These are phyloP conservation scores for Drosophila simulans DNA, from an alignment of 1,140 invertebrate species.

Conservation along the genomic window DNA sequence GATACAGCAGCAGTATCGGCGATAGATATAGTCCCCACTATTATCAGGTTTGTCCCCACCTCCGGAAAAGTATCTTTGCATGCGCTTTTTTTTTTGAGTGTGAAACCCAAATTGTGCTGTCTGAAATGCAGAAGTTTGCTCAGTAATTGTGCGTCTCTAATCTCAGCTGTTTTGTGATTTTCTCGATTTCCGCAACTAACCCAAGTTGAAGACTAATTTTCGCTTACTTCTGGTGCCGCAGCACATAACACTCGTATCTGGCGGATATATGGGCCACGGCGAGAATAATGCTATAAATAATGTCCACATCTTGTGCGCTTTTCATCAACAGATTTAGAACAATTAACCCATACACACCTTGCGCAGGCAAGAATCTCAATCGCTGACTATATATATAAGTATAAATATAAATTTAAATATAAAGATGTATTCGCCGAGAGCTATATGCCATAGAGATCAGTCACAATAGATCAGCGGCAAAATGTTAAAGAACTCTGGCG, in stretches of 20 bases:
- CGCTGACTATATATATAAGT: background rate
- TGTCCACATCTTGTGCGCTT: slow-evolving; percentile 21
- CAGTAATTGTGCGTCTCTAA: no score
- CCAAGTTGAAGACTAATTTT: slow-evolving; percentile 13
- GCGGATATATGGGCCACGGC: slow-evolving; percentile 16
- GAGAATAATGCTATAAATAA: slow-evolving; percentile 43
- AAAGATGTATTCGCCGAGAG: slow-evolving; percentile 15
- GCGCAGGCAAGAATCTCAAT: slow-evolving; percentile 9
- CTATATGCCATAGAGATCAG: slow-evolving; percentile 53
- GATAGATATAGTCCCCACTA: slow-evolving; percentile 82
- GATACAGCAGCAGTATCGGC: slow-evolving; percentile 79
- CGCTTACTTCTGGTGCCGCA: no score
- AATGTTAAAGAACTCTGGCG: slow-evolving; percentile 68
- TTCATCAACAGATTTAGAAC: slow-evolving; percentile 38
- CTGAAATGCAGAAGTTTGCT: no score
- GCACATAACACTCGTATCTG: slow-evolving; percentile 1
- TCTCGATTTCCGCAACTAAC: slow-evolving; percentile 8
- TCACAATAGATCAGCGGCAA: slow-evolving; percentile 68
- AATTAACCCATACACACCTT: slow-evolving; percentile 53
- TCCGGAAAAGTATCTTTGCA: slow-evolving; percentile 2
- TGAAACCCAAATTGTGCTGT: background rate
- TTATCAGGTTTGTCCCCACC: slow-evolving; percentile 74
- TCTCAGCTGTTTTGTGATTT: background rate
- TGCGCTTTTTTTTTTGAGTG: background rate
- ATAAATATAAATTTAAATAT: slow-evolving; percentile 18